Evolutionary conservation across 2,888 invertebrate species (phyloP).

Genomic region (Aleiodes alternator): DNA sequence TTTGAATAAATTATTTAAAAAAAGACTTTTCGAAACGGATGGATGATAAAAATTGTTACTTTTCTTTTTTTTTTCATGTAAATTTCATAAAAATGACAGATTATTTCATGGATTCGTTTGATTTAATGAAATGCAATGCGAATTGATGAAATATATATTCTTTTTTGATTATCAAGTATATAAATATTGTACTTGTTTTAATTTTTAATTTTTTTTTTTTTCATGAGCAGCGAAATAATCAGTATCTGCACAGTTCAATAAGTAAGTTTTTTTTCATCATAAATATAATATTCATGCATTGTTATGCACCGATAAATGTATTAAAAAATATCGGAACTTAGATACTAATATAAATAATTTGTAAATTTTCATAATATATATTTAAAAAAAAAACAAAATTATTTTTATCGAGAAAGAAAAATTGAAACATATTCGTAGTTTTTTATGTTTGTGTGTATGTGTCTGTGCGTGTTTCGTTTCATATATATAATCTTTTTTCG

Average conservation of each 20-base stretch:
- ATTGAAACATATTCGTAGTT: neutral
- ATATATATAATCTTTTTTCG: constrained; percentile 8
- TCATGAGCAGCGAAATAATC: constrained; percentile 1
- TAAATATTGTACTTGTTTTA: constrained; percentile 28
- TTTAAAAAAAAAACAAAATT: neutral
- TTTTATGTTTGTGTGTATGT: too few relatives aligned
- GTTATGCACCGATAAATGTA: constrained; percentile 35
- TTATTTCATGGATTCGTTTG: neutral
- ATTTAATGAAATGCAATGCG: constrained; percentile 35
- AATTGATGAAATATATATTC: constrained; percentile 9
- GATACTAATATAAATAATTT: constrained; percentile 27
- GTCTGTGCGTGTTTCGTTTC: neutral
- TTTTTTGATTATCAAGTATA: neutral
- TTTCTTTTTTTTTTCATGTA: too few relatives aligned
- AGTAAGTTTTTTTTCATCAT: neutral
- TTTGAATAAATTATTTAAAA: too few relatives aligned
- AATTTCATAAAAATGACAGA: too few relatives aligned
- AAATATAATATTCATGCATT: constrained; percentile 9
- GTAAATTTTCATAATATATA: constrained; percentile 10
- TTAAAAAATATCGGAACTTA: constrained; percentile 46
- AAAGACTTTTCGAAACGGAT: too few relatives aligned
- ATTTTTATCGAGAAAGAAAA: constrained; percentile 26
- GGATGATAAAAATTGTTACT: too few relatives aligned
- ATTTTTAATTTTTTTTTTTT: neutral
- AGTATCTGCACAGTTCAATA: constrained; percentile 25